Base-by-base conservation (phyloP, 1,140 invertebrate genomes). In the Bombus waltoni region DNA sequence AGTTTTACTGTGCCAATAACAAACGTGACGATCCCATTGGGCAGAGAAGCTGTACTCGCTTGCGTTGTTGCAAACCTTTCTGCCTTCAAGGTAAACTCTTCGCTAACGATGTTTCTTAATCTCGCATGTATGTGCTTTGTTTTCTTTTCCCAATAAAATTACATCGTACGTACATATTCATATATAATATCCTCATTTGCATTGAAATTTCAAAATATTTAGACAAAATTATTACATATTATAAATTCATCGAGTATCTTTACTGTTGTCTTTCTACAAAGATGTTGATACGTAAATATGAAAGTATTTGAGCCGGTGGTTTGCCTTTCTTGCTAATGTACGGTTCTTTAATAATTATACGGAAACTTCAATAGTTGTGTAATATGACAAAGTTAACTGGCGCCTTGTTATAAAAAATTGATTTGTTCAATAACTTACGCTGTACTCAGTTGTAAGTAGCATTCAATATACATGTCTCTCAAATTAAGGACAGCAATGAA, bases 41-140 rank as follows among this genome's bases (percentile, higher is more conserved):
- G 98, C 76, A 96, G 98, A 89, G 98, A 98, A 94, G 98, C 98
- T 2, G 96, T 97, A 70, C 96, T 98, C 42, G 96, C 97, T 38
- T 98, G 98, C 91, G 96, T 97, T 42, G 98, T 98, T 11, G 96
- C 98, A 93, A 97, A 98, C 93, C 95, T 98, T 74, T 97, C 96
- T 44, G 96, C 96, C 6, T 98, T 97, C 94, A 98, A 98, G 97
- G 98, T 98, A 96, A 95, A 93, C 97, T 91, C 83, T 90, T 89
- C 89, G 83, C 71, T 76, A 76, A 80, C 74, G 59, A 77, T 68
- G 32, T 8, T 28, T 74, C 68, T 88, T 85, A 83, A 88, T 86
- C 66, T 73, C 62, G 35, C 47, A 28, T 28, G 38, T 40, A 10
- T 76, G 25, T 13, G 13, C 35, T 68, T 66, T 32, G 32, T 82